Base-by-base conservation (phyloP, 1,140 invertebrate genomes). In the Linepithema humile region DNA sequence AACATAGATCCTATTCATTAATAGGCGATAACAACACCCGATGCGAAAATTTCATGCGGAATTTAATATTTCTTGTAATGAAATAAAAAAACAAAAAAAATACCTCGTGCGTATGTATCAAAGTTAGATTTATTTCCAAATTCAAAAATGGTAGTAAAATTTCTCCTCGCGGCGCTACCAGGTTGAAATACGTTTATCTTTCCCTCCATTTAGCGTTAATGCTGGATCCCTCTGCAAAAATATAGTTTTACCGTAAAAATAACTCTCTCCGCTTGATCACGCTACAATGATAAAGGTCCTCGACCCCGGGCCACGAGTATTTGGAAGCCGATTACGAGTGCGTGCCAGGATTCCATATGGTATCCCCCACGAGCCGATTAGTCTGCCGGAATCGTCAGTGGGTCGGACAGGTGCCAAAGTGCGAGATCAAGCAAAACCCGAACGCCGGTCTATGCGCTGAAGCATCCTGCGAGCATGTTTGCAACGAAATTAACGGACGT, bases 291-390 rank as follows among this genome's bases (percentile, higher is more conserved):
- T 23, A 10, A 69, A 94, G 94, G 75, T 94, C 94, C 4, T 94
- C 94, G 23, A 84, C 89, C 43, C 94, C 94, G 12, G 92, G 90
- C 2, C 91, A 93, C 77, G 94, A 93, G 77, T 94, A 94, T 75
- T 85, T 95, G 48, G 94, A 94, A 78, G 94, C 93, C 1, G 92
- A 94, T 78, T 95, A 95, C 86, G 92, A 94, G 82, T 95, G 94
- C 60, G 91, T 90, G 23, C 88, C 89, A 6, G 92, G 93, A 1
- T 94, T 87, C 78, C 88, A 86, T 78, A 91, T 94, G 91, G 88
- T 53, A 26, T 88, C 84, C 48, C 88, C 90, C 45, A 86, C 83
- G 23, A 92, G 78, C 57, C 89, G 93, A 62, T 78, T 95, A 57
- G 64, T 94, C 17, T 94, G 94, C 83, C 92, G 90, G 80, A 91